Conservation (phyloP, 2,888 invertebrate genomes). For the Ophioninae sp. region DNA sequence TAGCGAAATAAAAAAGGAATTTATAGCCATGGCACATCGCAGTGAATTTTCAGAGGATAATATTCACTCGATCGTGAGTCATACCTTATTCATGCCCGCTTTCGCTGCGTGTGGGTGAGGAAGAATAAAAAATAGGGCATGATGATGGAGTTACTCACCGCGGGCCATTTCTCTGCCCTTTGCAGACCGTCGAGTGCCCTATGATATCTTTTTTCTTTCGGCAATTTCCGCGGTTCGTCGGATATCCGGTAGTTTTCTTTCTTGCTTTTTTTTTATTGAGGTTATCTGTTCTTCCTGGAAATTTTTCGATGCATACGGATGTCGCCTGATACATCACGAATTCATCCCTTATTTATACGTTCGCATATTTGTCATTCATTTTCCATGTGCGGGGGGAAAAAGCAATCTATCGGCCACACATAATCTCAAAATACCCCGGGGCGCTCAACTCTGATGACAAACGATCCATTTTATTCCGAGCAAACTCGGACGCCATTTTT, state of each 20-base stretch:
- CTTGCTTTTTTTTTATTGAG: not conserved
- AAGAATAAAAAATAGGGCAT: not conserved
- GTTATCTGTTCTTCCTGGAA: not conserved
- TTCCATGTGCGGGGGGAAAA: no score
- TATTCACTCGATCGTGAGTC: slow-evolving; percentile 22
- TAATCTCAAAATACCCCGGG: not conserved
- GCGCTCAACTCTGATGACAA: not conserved
- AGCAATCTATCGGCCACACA: not conserved
- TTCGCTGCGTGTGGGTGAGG: not conserved
- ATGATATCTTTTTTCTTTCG: not conserved
- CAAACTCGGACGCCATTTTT: not conserved
- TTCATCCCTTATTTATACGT: slow-evolving; percentile 21
- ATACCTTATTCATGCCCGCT: slow-evolving; percentile 25
- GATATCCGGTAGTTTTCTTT: not conserved
- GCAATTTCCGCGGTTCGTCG: not conserved
- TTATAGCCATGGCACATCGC: not conserved
- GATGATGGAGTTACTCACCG: not conserved
- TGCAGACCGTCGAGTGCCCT: not conserved
- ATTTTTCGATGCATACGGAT: slow-evolving; percentile 1
- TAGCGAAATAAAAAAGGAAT: slow-evolving; percentile 11
- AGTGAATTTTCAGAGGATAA: not conserved
- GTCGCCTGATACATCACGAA: slow-evolving; percentile 1
- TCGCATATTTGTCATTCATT: not conserved
- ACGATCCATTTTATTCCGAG: not conserved
- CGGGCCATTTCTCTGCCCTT: not conserved